These are phyloP conservation scores for Oceanodroma tethys DNA, from an alignment of 2,113 vertebrate species.

Conservation along the genomic window DNA sequence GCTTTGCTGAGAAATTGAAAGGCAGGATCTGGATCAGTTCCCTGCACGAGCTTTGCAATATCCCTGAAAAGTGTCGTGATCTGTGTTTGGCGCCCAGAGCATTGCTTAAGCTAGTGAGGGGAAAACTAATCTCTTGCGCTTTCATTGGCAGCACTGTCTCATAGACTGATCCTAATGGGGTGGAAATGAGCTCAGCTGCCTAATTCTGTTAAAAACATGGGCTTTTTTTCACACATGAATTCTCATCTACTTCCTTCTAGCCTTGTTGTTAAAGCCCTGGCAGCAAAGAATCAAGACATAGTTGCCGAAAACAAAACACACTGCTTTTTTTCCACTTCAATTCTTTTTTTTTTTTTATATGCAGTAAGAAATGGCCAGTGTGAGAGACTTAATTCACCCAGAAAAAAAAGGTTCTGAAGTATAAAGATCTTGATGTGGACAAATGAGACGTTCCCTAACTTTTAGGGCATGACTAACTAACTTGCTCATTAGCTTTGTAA, in stretches of 20 bases:
- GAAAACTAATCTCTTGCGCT: conserved; percentile 60
- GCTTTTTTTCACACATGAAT: conserved; percentile 59
- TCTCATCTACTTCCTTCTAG: conserved; percentile 52
- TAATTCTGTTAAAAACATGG: conserved; percentile 71
- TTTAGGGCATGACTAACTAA: not conserved
- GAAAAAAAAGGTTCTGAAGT: not conserved
- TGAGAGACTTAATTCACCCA: not conserved
- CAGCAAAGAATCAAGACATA: conserved; percentile 19
- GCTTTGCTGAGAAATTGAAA: conserved; percentile 37
- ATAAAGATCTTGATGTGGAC: not conserved
- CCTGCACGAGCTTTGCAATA: conserved; percentile 39
- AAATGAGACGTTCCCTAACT: not conserved
- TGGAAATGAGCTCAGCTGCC: conserved; percentile 74
- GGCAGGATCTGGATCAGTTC: conserved; percentile 42
- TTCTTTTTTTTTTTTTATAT: not conserved
- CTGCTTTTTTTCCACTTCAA: not conserved
- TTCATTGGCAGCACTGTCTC: conserved; percentile 63
- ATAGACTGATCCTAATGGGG: conserved; percentile 66
- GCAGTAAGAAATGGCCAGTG: not conserved
- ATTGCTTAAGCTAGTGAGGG: conserved; percentile 58
- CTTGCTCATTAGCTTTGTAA: not conserved
- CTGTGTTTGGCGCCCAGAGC: conserved; percentile 58
- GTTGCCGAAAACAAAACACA: not conserved
- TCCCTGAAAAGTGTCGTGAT: conserved; percentile 35
- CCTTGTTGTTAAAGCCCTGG: conserved; percentile 30